phyloP scores from a whole-genome alignment of 2,888 invertebrate species.

The Trachelus iudaicus region DNA sequence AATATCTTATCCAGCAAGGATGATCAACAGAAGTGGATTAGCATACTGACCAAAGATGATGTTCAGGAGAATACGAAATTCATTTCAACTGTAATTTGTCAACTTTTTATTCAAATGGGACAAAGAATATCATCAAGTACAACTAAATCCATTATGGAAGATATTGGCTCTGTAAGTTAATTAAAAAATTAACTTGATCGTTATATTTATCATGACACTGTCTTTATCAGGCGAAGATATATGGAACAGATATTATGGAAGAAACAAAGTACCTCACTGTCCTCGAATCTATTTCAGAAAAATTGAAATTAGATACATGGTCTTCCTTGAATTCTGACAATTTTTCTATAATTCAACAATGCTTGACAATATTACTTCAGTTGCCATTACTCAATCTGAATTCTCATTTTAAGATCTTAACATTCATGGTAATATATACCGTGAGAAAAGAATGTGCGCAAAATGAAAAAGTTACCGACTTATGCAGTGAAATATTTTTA shows the following conservation, averaged over 20 bases:
- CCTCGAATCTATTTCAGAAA: slow-evolving; percentile 34
- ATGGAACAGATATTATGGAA: neutral
- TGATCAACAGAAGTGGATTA: slow-evolving; percentile 30
- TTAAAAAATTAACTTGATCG: slow-evolving; percentile 5
- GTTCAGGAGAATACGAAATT: slow-evolving; percentile 43
- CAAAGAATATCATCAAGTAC: slow-evolving; percentile 15
- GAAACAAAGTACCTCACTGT: neutral
- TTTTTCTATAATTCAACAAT: slow-evolving; percentile 21
- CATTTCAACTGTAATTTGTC: slow-evolving; percentile 32
- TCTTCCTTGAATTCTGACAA: slow-evolving; percentile 20
- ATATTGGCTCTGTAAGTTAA: slow-evolving; percentile 38
- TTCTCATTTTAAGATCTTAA: slow-evolving; percentile 34
- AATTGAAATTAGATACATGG: slow-evolving; percentile 36
- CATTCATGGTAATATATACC: slow-evolving; percentile 43
- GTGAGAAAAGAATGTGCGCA: slow-evolving; percentile 38
- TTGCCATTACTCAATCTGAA: slow-evolving; percentile 43
- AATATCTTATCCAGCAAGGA: slow-evolving; percentile 28
- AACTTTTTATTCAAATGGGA: slow-evolving; percentile 35
- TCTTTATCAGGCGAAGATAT: neutral
- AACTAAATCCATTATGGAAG: slow-evolving; percentile 34
- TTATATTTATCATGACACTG: slow-evolving; percentile 3
- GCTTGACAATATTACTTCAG: slow-evolving; percentile 34
- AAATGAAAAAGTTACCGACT: slow-evolving; percentile 19
- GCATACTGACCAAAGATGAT: slow-evolving; percentile 32
- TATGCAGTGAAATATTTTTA: slow-evolving; percentile 39